phyloP scores from a whole-genome alignment of 2,113 vertebrate genomes.

The Sceloporus undulatus region DNA sequence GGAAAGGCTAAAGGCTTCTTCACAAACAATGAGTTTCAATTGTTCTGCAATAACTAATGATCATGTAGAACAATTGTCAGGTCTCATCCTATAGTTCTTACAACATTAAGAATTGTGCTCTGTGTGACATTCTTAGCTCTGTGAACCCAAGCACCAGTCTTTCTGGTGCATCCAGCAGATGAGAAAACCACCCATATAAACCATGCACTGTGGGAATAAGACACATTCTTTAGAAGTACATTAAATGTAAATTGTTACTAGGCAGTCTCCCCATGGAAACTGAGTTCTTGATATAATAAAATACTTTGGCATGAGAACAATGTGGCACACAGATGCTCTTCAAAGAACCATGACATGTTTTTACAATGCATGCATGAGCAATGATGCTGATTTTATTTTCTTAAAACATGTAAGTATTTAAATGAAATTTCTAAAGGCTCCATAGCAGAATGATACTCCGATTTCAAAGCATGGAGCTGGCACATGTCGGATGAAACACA shows the following conservation, averaged over 20 bases:
- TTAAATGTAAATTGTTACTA: slow-evolving; percentile 53
- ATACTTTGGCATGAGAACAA: slow-evolving; percentile 60
- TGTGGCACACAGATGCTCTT: slow-evolving; percentile 63
- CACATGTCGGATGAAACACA: neutral
- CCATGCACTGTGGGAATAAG: neutral
- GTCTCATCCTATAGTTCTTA: neutral
- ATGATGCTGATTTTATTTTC: slow-evolving; percentile 65
- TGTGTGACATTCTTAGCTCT: neutral
- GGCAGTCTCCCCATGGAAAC: slow-evolving; percentile 47
- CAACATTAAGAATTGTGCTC: accelerated
- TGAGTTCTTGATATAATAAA: slow-evolving; percentile 53
- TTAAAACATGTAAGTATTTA: slow-evolving; percentile 45
- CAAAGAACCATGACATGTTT: slow-evolving; percentile 44
- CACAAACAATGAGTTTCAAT: slow-evolving; percentile 4
- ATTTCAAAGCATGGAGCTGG: slow-evolving; percentile 31
- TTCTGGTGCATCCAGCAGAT: accelerated
- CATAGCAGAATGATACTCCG: slow-evolving; percentile 17
- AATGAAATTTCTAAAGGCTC: slow-evolving; percentile 19
- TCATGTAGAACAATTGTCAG: slow-evolving; percentile 27
- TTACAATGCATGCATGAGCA: slow-evolving; percentile 60
- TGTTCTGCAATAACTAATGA: neutral
- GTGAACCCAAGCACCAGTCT: neutral
- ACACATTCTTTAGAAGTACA: slow-evolving; percentile 22
- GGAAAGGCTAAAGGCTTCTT: slow-evolving; percentile 40
- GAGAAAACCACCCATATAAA: neutral